These are phyloP conservation scores for Limnothrissa miodon DNA, from an alignment of 2,113 vertebrate genomes.

Conservation along the genomic window DNA sequence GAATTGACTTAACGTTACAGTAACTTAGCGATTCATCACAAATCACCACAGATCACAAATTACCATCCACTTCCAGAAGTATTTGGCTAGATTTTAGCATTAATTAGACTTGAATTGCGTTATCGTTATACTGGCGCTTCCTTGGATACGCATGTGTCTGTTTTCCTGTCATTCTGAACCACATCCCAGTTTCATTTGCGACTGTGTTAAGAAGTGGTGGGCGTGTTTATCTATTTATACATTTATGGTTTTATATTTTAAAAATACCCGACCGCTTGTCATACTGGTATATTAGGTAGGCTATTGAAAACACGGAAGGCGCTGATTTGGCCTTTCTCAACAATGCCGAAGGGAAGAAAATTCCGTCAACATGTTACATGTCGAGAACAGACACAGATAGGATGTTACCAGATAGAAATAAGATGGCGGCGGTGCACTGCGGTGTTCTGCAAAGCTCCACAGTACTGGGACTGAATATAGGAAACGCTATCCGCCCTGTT, in stretches of 20 bases:
- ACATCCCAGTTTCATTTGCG: neutral
- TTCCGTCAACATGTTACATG: slow-evolving; percentile 47
- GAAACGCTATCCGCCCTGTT: neutral
- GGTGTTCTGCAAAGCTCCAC: slow-evolving; percentile 64
- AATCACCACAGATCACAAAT: neutral
- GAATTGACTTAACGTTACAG: neutral
- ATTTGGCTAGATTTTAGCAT: neutral
- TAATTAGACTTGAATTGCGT: neutral
- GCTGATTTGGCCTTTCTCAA: neutral
- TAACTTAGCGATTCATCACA: neutral
- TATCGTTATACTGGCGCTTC: neutral
- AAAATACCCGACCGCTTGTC: neutral
- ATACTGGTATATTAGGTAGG: neutral
- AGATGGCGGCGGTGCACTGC: slow-evolving; percentile 97
- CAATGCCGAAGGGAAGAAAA: neutral
- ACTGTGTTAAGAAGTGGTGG: neutral
- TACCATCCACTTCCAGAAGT: neutral
- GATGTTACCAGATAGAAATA: slow-evolving; percentile 72
- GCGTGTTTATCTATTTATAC: neutral
- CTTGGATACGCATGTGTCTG: neutral
- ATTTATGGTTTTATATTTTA: neutral
- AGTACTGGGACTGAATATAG: slow-evolving; percentile 19
- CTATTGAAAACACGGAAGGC: neutral
- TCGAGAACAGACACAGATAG: slow-evolving; percentile 48
- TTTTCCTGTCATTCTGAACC: neutral